phyloP scores from a whole-genome alignment of 2,888 invertebrate species.

The Ophion ventricosus region DNA sequence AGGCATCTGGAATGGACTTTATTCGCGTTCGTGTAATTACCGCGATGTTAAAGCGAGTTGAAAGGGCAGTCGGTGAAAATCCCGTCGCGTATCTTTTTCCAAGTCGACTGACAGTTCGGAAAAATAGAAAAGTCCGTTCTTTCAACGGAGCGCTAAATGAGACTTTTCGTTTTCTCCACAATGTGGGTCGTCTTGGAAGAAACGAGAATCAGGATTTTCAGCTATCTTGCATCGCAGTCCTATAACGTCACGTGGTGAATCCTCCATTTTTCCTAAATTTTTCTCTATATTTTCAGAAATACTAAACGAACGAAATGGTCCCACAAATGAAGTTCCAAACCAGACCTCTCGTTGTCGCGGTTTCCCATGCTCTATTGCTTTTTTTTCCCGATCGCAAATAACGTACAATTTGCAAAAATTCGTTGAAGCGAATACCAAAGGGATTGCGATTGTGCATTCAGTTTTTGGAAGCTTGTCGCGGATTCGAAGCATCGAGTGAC shows the following conservation, averaged over 20 bases:
- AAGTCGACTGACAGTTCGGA: neutral
- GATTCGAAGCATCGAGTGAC: conserved; percentile 40
- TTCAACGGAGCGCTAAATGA: neutral
- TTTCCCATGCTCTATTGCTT: neutral
- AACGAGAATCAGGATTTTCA: neutral
- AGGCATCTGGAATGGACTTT: conserved; percentile 29
- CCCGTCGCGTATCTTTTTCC: neutral
- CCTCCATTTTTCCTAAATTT: no score
- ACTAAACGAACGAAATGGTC: conserved; percentile 49
- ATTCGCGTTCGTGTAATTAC: neutral
- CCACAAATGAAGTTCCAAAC: conserved; percentile 49
- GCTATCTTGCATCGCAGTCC: neutral
- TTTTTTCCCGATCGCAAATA: neutral
- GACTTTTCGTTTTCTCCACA: neutral
- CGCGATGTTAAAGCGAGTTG: neutral
- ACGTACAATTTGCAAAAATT: conserved; percentile 6
- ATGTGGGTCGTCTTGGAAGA: neutral
- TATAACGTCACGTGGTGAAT: neutral
- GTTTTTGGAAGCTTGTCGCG: conserved; percentile 54
- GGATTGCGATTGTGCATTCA: conserved; percentile 44
- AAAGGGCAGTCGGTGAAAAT: neutral
- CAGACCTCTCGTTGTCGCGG: neutral
- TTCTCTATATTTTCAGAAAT: conserved; percentile 15
- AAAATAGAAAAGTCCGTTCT: neutral
- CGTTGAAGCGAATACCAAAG: conserved; percentile 34